These are phyloP conservation scores for Drosophila anomalata DNA, from an alignment of 2,888 invertebrate species.

Conservation along the genomic window DNA sequence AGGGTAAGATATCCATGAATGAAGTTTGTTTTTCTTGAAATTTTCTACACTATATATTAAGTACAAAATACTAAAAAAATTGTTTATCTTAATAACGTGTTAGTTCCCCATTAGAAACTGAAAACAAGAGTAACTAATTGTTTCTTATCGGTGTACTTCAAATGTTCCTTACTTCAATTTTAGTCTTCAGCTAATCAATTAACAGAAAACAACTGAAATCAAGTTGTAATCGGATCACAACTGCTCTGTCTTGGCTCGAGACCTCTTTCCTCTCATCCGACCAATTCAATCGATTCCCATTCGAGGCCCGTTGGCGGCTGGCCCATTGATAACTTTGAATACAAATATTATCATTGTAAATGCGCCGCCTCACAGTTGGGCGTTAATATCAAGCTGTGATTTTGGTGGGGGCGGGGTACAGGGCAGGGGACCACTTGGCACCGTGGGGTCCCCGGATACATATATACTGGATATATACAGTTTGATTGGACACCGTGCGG, in stretches of 20 bases:
- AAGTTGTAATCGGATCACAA: conserved; percentile 32
- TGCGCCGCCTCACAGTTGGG: conserved; percentile 80
- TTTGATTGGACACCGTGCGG: conserved; percentile 67
- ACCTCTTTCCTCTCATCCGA: background rate
- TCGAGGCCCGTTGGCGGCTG: conserved; percentile 44
- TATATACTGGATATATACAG: conserved; percentile 52
- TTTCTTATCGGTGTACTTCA: conserved; percentile 3
- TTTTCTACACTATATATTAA: too few relatives aligned
- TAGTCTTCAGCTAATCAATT: conserved; percentile 27
- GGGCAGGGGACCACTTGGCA: conserved; percentile 12
- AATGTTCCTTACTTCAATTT: conserved; percentile 4
- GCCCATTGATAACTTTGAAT: conserved; percentile 75
- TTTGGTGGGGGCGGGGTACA: conserved; percentile 11
- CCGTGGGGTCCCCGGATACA: conserved; percentile 15
- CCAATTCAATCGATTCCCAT: conserved; percentile 42
- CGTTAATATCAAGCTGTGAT: conserved; percentile 81
- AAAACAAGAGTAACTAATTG: background rate
- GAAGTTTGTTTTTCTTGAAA: background rate
- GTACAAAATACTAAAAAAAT: background rate
- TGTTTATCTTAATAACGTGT: background rate
- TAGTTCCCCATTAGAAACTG: background rate
- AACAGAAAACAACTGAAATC: conserved; percentile 37
- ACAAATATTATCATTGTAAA: conserved; percentile 80
- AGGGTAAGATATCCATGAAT: background rate
- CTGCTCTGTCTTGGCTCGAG: conserved; percentile 10